These are phyloP conservation scores for Pampusana beccarii DNA, from an alignment of 2,113 vertebrate genomes.

Conservation along the genomic window DNA sequence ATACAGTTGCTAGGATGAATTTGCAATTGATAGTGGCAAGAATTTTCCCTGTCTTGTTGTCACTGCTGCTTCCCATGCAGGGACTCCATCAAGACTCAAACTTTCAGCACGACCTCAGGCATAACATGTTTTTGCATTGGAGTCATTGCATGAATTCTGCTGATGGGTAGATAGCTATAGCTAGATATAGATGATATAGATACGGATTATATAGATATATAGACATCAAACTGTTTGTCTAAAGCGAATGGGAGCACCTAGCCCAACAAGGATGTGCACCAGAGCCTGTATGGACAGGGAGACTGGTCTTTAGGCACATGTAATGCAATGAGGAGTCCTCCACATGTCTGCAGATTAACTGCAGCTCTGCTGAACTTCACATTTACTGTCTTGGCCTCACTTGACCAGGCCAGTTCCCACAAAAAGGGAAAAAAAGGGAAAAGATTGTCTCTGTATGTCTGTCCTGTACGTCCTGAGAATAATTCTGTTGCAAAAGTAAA, in stretches of 20 bases:
- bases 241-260: not conserved
- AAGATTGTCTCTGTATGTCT: not conserved
- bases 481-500: not conserved
- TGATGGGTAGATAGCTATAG: not conserved
- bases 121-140: not conserved
- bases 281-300: not conserved
- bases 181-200: too few species aligned
- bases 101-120: not conserved
- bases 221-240: not conserved
- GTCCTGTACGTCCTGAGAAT: not conserved
- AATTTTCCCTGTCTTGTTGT: not conserved
- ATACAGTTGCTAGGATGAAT: conserved; percentile 16
- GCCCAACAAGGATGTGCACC: not conserved
- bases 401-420: not conserved
- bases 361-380: not conserved
- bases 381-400: not conserved
- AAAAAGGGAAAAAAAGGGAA: not conserved
- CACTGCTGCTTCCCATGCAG: not conserved
- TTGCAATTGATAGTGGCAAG: not conserved
- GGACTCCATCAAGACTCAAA: not conserved
- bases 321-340: not conserved
- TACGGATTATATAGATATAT: not conserved
- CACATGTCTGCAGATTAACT: not conserved
- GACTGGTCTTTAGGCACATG: not conserved
- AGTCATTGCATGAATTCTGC: not conserved